Evolutionary conservation across 2,797 vertebrate species (phyloP).

Genomic region (Sebastes iracundus): DNA sequence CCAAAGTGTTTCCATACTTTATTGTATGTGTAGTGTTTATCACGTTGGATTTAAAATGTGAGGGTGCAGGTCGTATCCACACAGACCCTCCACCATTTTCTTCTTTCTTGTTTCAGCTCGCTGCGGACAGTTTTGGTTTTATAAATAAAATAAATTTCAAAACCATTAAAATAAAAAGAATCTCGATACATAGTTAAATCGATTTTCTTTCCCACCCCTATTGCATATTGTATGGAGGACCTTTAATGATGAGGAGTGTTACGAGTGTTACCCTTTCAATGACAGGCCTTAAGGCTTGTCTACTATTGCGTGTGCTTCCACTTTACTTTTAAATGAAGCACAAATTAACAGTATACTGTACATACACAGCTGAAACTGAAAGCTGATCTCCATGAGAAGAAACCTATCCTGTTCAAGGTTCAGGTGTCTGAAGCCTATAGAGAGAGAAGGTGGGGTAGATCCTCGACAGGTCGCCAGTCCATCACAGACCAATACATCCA

Average conservation of each 20-base stretch:
- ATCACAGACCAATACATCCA: background rate
- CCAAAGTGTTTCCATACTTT: no score
- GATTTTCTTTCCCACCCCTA: no score
- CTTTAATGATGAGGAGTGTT: background rate
- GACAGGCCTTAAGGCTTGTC: background rate
- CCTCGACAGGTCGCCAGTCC: background rate
- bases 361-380: background rate
- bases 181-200: no score
- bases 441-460: background rate
- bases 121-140: no score
- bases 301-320: background rate
- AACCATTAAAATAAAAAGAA: no score
- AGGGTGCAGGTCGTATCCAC: no score
- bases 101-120: no score
- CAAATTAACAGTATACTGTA: background rate
- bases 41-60: no score
- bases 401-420: background rate
- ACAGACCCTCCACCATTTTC: rapidly evolving
- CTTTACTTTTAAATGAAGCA: background rate
- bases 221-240: rapidly evolving
- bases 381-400: slow-evolving; percentile 21
- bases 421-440: background rate
- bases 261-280: background rate
- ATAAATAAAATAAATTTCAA: no score
- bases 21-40: no score